A percentile compares a stretch with the other conserved stretches of the same genome.
Conservation (phyloP, 2,888 invertebrate species). For the Onchidella celtica region DNA sequence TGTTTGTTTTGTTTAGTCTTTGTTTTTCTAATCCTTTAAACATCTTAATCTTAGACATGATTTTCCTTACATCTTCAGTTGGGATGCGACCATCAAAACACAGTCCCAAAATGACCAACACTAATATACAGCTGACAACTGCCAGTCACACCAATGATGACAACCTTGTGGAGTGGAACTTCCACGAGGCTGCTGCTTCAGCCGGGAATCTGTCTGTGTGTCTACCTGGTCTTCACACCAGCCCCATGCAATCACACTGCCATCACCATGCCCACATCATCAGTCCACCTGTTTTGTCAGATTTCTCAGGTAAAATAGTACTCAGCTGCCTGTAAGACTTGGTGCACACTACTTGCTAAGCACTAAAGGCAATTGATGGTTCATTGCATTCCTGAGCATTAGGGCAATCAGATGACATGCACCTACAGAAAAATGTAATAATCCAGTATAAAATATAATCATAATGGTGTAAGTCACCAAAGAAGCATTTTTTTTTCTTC, state of each 20-base stretch:
- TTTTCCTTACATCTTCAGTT: neutral
- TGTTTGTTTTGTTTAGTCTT: too few relatives aligned
- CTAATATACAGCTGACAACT: neutral
- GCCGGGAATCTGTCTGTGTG: slow-evolving; percentile 24
- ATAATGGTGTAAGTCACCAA: too few relatives aligned
- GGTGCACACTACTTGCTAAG: too few relatives aligned
- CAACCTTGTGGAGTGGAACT: slow-evolving; percentile 45
- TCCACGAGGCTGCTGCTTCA: neutral
- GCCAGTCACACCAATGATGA: slow-evolving; percentile 20
- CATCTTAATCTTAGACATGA: neutral
- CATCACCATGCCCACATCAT: slow-evolving; percentile 27
- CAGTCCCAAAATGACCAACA: neutral
- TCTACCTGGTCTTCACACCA: slow-evolving; percentile 39
- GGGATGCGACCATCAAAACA: slow-evolving; percentile 22
- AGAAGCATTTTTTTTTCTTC: too few relatives aligned
- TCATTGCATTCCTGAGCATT: too few relatives aligned
- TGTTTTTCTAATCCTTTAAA: too few relatives aligned
- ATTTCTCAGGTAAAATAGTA: slow-evolving; percentile 45
- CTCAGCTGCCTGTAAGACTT: neutral
- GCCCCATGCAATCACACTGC: slow-evolving; percentile 18
- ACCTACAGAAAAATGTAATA: too few relatives aligned
- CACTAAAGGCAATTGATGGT: too few relatives aligned
- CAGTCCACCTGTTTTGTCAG: slow-evolving; percentile 46
- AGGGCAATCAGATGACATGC: too few relatives aligned
- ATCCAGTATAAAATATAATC: too few relatives aligned